Conservation (phyloP, 2,113 vertebrate genomes). For the Gallinago undulata region DNA sequence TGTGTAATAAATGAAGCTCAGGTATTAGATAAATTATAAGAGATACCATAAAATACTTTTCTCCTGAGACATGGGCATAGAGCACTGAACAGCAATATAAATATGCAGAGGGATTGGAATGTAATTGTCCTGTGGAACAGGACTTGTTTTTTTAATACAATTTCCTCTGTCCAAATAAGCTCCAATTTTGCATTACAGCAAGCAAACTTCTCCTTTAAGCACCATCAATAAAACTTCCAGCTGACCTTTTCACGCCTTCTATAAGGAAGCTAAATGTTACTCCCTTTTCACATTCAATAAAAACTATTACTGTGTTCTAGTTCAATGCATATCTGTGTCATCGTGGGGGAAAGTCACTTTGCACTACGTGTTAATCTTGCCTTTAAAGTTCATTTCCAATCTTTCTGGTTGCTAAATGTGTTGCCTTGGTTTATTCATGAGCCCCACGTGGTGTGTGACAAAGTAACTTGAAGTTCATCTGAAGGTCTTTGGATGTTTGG, state of each 20-base stretch:
- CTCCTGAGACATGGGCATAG: neutral
- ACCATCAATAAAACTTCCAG: conserved; percentile 13
- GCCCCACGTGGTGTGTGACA: neutral
- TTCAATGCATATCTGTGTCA: conserved; percentile 43
- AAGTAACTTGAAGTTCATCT: neutral
- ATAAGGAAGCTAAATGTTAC: conserved; percentile 26
- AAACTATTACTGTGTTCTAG: conserved; percentile 49
- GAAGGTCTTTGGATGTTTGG: neutral
- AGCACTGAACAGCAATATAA: neutral
- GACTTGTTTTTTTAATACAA: neutral
- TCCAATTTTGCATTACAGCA: neutral
- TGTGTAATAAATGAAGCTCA: neutral
- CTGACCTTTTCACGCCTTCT: conserved; percentile 38
- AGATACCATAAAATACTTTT: neutral
- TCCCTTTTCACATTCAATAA: conserved; percentile 61
- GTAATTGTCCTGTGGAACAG: neutral
- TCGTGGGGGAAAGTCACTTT: conserved; percentile 10
- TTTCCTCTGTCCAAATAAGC: neutral
- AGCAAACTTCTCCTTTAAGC: neutral
- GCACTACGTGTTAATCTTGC: neutral
- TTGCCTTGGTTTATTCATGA: neutral
- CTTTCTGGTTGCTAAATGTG: neutral
- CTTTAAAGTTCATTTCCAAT: conserved; percentile 10
- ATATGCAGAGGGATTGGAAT: neutral
- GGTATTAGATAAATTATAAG: neutral